Conservation (phyloP, 2,797 vertebrate species). For the Stomatorhinus walkeri region DNA sequence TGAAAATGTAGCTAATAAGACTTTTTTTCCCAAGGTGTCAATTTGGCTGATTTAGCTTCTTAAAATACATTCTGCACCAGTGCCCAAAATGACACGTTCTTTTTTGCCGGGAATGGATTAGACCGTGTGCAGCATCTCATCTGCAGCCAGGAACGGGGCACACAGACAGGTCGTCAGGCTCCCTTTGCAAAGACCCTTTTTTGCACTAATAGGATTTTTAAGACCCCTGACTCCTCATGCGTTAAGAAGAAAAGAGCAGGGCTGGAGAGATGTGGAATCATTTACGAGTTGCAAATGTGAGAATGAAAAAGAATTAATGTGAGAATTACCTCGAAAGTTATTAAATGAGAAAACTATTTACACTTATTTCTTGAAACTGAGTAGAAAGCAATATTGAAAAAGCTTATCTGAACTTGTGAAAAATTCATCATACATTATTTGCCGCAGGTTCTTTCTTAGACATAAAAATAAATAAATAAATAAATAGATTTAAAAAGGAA, state of each 20-base stretch:
- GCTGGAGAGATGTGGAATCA: conserved; percentile 29
- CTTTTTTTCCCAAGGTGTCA: neutral
- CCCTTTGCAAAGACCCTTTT: neutral
- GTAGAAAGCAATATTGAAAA: conserved; percentile 44
- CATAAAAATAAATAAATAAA: neutral
- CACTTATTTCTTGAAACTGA: conserved; percentile 48
- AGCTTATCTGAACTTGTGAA: conserved; percentile 49
- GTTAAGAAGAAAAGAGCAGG: conserved; percentile 19
- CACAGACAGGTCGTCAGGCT: conserved; percentile 13
- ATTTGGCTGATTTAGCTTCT: conserved; percentile 7
- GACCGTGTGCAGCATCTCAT: conserved; percentile 23
- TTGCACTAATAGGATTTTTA: conserved; percentile 24
- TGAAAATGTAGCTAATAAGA: neutral
- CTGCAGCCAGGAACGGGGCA: neutral
- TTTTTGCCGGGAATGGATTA: neutral
- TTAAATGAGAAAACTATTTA: conserved; percentile 55
- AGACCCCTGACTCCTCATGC: conserved; percentile 9
- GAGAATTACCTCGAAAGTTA: conserved; percentile 48
- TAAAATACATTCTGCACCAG: conserved; percentile 5
- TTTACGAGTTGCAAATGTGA: conserved; percentile 54
- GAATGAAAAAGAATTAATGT: conserved; percentile 60
- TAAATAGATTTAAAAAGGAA: neutral
- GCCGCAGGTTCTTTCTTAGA: neutral
- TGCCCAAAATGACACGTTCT: neutral
- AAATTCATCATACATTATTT: conserved; percentile 30